Conservation (phyloP, 2,888 invertebrate genomes). For the Tipula lateralis region DNA sequence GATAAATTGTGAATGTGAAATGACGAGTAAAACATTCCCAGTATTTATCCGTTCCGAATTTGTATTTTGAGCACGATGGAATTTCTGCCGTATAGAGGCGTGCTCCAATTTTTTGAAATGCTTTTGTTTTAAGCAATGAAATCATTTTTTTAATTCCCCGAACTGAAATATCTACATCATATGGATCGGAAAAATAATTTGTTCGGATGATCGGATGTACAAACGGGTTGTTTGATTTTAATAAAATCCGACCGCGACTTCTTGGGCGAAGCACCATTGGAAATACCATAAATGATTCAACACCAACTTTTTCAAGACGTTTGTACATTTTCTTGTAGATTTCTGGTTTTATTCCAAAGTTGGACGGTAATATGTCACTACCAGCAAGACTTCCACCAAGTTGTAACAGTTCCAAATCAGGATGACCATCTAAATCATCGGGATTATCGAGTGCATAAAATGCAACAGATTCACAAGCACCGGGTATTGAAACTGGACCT, state of each 20-base stretch:
- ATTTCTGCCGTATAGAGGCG: constrained; percentile 53
- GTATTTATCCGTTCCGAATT: constrained; percentile 56
- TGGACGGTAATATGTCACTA: constrained; percentile 38
- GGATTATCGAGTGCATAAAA: constrained; percentile 59
- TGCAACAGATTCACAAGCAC: constrained; percentile 59
- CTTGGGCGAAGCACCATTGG: constrained; percentile 63
- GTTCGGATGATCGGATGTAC: constrained; percentile 62
- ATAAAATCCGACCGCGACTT: constrained; percentile 61
- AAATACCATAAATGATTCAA: constrained; percentile 55
- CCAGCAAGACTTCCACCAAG: constrained; percentile 54
- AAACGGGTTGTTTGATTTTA: constrained; percentile 60
- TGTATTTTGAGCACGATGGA: constrained; percentile 56
- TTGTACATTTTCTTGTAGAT: constrained; percentile 50
- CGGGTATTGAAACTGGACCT: constrained; percentile 52
- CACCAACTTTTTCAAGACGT: constrained; percentile 40
- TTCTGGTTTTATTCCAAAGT: constrained; percentile 51
- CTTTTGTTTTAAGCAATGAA: constrained; percentile 50
- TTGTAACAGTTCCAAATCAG: constrained; percentile 67
- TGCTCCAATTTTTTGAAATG: constrained; percentile 54
- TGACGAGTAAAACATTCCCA: constrained; percentile 62
- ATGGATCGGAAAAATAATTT: constrained; percentile 61
- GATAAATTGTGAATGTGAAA: constrained; percentile 59
- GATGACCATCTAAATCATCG: constrained; percentile 51
- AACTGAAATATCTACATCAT: constrained; percentile 60
- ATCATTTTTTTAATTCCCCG: constrained; percentile 56